Conservation (phyloP, 2,888 invertebrate species). For the Dioctria rufipes region DNA sequence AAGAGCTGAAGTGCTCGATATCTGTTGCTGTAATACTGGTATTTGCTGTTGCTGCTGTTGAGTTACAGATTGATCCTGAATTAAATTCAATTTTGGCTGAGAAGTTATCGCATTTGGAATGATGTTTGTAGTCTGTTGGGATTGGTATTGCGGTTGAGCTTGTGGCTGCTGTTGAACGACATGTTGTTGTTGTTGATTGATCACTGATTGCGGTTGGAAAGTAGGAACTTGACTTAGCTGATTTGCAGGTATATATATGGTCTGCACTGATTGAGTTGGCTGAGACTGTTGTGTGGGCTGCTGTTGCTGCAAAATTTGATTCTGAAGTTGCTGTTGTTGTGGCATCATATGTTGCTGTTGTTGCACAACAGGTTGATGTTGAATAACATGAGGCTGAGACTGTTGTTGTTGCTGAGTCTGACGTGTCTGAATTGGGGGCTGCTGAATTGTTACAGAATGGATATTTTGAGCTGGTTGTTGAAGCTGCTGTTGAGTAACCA, state of each 20-base stretch:
- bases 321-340: slow-evolving; percentile 58
- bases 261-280: slow-evolving; percentile 64
- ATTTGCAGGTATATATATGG: slow-evolving; percentile 72
- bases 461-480: slow-evolving; percentile 25
- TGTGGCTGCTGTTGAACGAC: slow-evolving; percentile 69
- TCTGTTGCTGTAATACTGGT: slow-evolving; percentile 26
- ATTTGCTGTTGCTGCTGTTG: not conserved
- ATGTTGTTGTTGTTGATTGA: slow-evolving; percentile 11
- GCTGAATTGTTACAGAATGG: slow-evolving; percentile 62
- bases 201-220: not conserved
- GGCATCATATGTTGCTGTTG: slow-evolving; percentile 39
- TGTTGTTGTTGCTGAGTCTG: slow-evolving; percentile 65
- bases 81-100: too few relatives aligned
- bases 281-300: slow-evolving; percentile 60
- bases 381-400: slow-evolving; percentile 65
- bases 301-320: slow-evolving; percentile 47
- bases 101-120: slow-evolving; percentile 61
- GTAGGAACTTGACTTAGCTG: slow-evolving; percentile 62
- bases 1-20: slow-evolving; percentile 1
- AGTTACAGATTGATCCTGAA: slow-evolving; percentile 3
- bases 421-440: slow-evolving; percentile 56
- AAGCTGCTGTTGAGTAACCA: slow-evolving; percentile 9
- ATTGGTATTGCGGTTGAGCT: slow-evolving; percentile 71
- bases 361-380: slow-evolving; percentile 63
- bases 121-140: slow-evolving; percentile 69